These are phyloP conservation scores for Hipposideros larvatus DNA, from an alignment of 2,797 vertebrate genomes.

Conservation along the genomic window DNA sequence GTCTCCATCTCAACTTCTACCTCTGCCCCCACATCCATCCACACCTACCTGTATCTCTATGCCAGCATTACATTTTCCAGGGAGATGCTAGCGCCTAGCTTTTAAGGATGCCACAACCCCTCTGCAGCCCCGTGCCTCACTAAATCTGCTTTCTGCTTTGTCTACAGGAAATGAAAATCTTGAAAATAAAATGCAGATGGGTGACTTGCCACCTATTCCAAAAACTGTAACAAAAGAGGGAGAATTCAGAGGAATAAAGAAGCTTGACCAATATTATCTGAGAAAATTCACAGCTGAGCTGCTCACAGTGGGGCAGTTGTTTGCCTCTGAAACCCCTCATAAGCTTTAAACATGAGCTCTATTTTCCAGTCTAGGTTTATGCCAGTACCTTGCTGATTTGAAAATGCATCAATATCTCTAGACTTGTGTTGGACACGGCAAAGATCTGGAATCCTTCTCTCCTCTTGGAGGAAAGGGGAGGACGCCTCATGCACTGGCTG, in stretches of 20 bases:
- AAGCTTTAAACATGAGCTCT: slow-evolving; percentile 58
- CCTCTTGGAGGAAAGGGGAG: slow-evolving; percentile 63
- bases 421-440: slow-evolving; percentile 69
- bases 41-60: not conserved
- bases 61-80: not conserved
- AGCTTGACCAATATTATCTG: not conserved
- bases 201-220: slow-evolving; percentile 4
- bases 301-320: slow-evolving; percentile 25
- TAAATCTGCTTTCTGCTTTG: slow-evolving; percentile 49
- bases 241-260: slow-evolving; percentile 42
- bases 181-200: slow-evolving; percentile 53
- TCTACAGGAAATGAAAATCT: slow-evolving; percentile 26
- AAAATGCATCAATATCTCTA: slow-evolving; percentile 51
- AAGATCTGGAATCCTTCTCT: slow-evolving; percentile 80
- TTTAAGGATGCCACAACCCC: not conserved
- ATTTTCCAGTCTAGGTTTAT: slow-evolving; percentile 77
- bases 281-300: slow-evolving; percentile 63
- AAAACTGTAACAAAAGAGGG: slow-evolving; percentile 34
- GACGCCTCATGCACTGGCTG: slow-evolving; percentile 85
- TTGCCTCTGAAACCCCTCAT: slow-evolving; percentile 61
- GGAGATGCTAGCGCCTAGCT: not conserved
- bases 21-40: not conserved
- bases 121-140: not conserved
- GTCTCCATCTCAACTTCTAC: not conserved
- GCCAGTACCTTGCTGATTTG: slow-evolving; percentile 69